A percentile compares a stretch with the other conserved stretches of the same genome.
Conservation (phyloP, 2,113 vertebrate genomes). For the Circaetus gallicus region DNA sequence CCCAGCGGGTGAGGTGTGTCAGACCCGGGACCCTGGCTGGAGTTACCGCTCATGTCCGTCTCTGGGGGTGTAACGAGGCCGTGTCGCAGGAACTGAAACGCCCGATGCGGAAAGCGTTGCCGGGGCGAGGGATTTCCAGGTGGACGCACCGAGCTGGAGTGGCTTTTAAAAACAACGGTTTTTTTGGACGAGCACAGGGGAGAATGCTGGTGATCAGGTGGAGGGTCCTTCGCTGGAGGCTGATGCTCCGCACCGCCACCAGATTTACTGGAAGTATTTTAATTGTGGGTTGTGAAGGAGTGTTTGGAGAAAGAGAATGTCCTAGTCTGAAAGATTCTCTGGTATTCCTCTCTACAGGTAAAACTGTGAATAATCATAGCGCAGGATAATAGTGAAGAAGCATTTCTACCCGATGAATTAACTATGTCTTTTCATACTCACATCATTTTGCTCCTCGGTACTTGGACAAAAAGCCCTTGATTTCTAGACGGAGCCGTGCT, state of each 20-base stretch:
- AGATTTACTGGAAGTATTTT: background rate
- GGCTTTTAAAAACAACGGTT: background rate
- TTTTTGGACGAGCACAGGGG: background rate
- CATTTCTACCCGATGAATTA: background rate
- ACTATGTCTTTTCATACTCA: background rate
- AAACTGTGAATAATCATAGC: background rate
- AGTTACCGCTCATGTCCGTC: background rate
- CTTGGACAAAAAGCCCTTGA: background rate
- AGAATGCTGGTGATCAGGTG: background rate
- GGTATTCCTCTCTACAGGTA: background rate
- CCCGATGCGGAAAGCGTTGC: background rate
- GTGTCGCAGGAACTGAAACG: background rate
- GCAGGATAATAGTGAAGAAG: background rate
- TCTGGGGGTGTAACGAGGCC: background rate
- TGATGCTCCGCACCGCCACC: background rate
- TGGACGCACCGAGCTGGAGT: background rate
- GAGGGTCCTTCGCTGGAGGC: background rate
- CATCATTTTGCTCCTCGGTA: background rate
- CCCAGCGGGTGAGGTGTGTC: background rate
- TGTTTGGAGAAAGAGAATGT: background rate
- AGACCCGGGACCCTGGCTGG: background rate
- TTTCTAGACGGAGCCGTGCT: background rate
- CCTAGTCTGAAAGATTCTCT: background rate
- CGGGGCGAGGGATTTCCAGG: background rate
- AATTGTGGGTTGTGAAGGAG: background rate